Evolutionary conservation across 2,888 invertebrate genomes (phyloP).

Genomic region (Apamea crenata): DNA sequence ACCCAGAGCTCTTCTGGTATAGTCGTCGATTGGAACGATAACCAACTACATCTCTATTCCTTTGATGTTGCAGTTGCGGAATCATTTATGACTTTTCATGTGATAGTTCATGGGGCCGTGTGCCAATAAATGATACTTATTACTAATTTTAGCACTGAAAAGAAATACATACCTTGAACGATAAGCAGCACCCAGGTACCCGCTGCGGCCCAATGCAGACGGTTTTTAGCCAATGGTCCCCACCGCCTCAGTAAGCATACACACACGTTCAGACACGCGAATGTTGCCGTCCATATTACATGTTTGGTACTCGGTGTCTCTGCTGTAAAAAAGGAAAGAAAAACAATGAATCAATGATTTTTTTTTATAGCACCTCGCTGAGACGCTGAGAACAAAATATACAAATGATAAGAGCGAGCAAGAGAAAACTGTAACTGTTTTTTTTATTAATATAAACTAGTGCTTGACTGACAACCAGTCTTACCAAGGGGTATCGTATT

Average conservation of each 20-base stretch:
- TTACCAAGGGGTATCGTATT: no score
- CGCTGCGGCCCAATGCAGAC: constrained; percentile 97
- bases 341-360: no score
- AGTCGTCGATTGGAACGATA: neutral
- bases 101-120: constrained; percentile 84
- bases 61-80: neutral
- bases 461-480: no score
- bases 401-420: no score
- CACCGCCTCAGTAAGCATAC: constrained; percentile 96
- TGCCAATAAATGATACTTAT: constrained; percentile 89
- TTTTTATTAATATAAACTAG: no score
- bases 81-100: neutral
- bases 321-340: neutral
- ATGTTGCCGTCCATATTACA: constrained; percentile 94
- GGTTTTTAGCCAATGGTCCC: constrained; percentile 97
- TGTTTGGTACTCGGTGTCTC: constrained; percentile 77
- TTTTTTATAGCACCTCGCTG: no score
- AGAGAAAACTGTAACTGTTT: no score
- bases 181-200: constrained; percentile 97
- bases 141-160: constrained; percentile 59
- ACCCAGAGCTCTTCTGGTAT: neutral
- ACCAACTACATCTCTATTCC: neutral
- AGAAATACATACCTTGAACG: constrained; percentile 92
- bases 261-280: constrained; percentile 94
- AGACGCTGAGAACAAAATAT: no score